Evolutionary conservation across 2,888 invertebrate genomes (phyloP).

Genomic region (Pristionchus mayeri): DNA sequence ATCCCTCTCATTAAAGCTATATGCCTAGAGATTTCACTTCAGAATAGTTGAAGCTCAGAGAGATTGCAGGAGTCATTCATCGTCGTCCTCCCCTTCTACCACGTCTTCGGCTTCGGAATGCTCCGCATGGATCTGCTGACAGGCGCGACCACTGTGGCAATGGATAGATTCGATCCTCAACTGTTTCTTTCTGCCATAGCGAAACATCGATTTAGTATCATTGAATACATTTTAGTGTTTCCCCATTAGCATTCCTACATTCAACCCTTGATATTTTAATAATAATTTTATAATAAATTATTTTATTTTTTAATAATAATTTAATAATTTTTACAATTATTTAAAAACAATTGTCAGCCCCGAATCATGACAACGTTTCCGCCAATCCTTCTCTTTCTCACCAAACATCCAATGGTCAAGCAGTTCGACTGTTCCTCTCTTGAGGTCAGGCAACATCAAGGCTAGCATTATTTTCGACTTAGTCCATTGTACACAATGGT

Average conservation of each 20-base stretch:
- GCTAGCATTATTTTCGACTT: neutral
- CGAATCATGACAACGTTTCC: neutral
- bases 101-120: conserved; percentile 70
- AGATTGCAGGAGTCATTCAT: conserved; percentile 57
- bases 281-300: no score
- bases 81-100: conserved; percentile 71
- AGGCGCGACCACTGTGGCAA: conserved; percentile 67
- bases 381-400: neutral
- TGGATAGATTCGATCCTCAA: conserved; percentile 67
- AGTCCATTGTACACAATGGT: neutral
- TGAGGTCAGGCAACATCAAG: neutral
- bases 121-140: conserved; percentile 53
- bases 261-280: no score
- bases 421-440: neutral
- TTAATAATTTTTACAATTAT: no score
- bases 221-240: no score
- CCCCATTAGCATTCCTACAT: no score
- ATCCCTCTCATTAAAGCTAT: no score
- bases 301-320: no score
- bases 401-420: neutral
- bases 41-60: neutral
- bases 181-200: conserved; percentile 64
- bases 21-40: no score
- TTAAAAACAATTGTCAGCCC: neutral
- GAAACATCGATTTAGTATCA: conserved; percentile 56